Percentiles rank a stretch among this genome's conserved stretches.
These are phyloP conservation scores for Hylyphantes graminicola DNA, from an alignment of 1,140 invertebrate genomes.

Conservation along the genomic window DNA sequence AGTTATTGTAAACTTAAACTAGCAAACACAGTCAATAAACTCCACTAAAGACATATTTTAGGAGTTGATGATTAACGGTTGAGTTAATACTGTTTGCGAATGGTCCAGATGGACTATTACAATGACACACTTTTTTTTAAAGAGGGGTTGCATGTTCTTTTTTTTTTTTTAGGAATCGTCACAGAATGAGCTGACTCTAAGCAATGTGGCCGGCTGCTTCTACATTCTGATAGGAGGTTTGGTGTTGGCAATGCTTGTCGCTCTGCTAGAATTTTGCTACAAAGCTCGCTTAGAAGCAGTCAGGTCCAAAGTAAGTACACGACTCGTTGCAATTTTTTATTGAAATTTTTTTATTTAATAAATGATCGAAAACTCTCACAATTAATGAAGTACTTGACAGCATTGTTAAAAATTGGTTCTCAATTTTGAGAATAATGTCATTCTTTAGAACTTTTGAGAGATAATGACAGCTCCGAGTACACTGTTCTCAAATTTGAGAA, in stretches of 20 bases:
- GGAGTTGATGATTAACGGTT: too few species aligned
- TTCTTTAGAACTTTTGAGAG: too few species aligned
- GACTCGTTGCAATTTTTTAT: neutral
- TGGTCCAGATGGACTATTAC: too few species aligned
- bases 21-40: neutral
- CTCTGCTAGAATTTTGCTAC: slow-evolving; percentile 92
- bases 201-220: slow-evolving; percentile 98
- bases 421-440: too few species aligned
- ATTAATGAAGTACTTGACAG: too few species aligned
- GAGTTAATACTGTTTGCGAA: too few species aligned
- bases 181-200: slow-evolving; percentile 91
- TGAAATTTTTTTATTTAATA: neutral
- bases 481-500: too few species aligned
- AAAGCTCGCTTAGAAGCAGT: slow-evolving; percentile 83
- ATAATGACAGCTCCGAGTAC: too few species aligned
- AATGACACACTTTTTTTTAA: neutral
- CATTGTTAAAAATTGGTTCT: too few species aligned
- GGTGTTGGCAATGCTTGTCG: slow-evolving; percentile 87
- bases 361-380: too few species aligned
- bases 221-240: slow-evolving; percentile 96
- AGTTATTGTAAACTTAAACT: neutral
- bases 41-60: neutral
- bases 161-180: slow-evolving; percentile 76
- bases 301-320: slow-evolving; percentile 78
- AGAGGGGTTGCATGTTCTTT: slow-evolving; percentile 11